Evolutionary conservation across 2,888 invertebrate species (phyloP).

Genomic region (Proisotoma minuta): DNA sequence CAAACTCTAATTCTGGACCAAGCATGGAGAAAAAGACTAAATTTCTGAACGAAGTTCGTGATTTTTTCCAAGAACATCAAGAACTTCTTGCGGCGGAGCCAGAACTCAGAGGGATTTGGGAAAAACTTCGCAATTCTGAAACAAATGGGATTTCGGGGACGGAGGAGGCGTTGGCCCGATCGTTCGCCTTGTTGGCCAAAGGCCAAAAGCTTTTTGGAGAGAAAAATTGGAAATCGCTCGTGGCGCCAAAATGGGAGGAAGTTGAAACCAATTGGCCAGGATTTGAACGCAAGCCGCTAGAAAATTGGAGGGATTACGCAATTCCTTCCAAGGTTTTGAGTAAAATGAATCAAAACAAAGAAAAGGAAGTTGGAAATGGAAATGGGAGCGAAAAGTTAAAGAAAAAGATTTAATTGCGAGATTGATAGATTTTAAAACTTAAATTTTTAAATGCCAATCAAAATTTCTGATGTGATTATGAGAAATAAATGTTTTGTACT

Average conservation of each 20-base stretch:
- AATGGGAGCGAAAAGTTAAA: not conserved
- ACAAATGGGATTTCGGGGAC: no score
- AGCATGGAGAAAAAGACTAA: not conserved
- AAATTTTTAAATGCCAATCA: no score
- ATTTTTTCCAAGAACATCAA: not conserved
- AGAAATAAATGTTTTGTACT: no score
- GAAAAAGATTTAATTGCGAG: no score
- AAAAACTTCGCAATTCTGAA: not conserved
- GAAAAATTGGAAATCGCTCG: not conserved
- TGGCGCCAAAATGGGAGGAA: not conserved
- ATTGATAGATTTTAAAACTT: no score
- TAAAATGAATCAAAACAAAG: not conserved
- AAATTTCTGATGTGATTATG: no score
- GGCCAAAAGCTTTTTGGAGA: not conserved
- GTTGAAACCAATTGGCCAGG: slow-evolving; percentile 2
- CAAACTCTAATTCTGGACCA: not conserved
- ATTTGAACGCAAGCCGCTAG: not conserved
- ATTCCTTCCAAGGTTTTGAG: not conserved
- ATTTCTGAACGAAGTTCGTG: not conserved
- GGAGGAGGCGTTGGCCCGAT: no score
- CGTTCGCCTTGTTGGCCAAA: not conserved
- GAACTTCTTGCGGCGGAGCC: not conserved
- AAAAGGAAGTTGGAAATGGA: no score
- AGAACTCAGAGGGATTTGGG: not conserved
- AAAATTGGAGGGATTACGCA: not conserved